Percentiles rank a stretch among this genome's conserved stretches.
phyloP scores from a whole-genome alignment of 1,140 invertebrate species.

The Varroa destructor region DNA sequence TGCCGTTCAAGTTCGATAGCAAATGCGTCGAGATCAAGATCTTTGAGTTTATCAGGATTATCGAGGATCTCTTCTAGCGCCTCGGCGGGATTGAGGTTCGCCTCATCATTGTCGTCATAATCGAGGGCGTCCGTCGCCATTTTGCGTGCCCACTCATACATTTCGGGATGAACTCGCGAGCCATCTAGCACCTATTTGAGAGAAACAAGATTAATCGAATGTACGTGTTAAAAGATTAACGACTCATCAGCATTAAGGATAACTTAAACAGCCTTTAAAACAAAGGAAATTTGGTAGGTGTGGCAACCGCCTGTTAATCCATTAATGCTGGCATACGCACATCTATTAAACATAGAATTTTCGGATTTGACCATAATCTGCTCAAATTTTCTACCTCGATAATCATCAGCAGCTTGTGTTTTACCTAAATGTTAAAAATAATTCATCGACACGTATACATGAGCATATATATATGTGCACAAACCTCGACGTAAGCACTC shows the following conservation, averaged over 20 bases:
- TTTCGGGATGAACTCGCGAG: slow-evolving; percentile 94
- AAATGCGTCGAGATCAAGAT: slow-evolving; percentile 95
- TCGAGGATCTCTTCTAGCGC: slow-evolving; percentile 94
- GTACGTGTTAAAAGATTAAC: not conserved
- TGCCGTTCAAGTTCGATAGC: slow-evolving; percentile 91
- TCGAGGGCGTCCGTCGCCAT: slow-evolving; percentile 99
- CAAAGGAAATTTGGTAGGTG: not conserved
- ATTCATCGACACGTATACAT: too few species aligned
- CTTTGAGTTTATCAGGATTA: slow-evolving; percentile 82
- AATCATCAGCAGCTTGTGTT: too few species aligned
- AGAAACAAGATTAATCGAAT: slow-evolving; percentile 50
- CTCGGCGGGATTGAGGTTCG: slow-evolving; percentile 72
- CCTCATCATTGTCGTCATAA: slow-evolving; percentile 79
- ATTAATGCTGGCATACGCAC: too few species aligned
- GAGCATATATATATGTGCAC: not conserved
- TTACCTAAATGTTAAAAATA: too few species aligned
- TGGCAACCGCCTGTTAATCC: too few species aligned
- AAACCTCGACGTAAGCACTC: not conserved
- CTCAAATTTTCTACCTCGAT: too few species aligned
- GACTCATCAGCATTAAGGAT: not conserved
- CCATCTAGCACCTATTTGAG: slow-evolving; percentile 94
- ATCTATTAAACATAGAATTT: too few species aligned
- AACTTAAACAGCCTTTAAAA: not conserved
- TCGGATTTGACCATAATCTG: too few species aligned
- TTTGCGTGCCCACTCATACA: slow-evolving; percentile 97